These are phyloP conservation scores for Ailuropoda melanoleuca DNA, from an alignment of 2,113 vertebrate species.

Conservation along the genomic window DNA sequence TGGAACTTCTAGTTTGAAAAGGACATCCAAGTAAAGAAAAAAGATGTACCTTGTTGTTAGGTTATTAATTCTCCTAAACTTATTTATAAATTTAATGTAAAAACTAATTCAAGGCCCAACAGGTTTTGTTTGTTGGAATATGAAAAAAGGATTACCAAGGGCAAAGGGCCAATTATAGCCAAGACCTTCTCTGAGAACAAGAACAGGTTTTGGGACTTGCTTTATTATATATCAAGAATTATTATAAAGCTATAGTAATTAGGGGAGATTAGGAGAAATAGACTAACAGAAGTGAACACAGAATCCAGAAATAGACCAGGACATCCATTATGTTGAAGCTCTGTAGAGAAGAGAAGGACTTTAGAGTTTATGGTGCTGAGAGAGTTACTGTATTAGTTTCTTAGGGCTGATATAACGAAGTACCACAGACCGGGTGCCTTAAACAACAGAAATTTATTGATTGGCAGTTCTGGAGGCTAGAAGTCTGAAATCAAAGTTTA, in stretches of 20 bases:
- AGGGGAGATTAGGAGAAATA: background rate
- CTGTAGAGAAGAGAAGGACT: background rate
- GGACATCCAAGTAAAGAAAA: background rate
- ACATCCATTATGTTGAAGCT: background rate
- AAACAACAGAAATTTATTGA: background rate
- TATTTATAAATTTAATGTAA: background rate
- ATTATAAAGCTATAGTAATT: background rate
- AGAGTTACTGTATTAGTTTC: background rate
- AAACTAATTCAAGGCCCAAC: background rate
- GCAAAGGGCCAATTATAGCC: background rate
- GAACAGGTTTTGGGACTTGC: background rate
- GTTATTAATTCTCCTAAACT: background rate
- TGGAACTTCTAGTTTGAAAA: background rate
- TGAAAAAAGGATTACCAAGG: background rate
- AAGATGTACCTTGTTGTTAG: background rate
- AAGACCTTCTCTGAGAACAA: background rate
- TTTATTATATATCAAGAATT: background rate
- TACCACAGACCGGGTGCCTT: background rate
- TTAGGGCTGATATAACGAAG: background rate
- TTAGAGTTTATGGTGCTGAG: background rate
- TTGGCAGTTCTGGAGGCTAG: background rate
- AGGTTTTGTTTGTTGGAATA: background rate
- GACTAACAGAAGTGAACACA: background rate
- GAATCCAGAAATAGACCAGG: background rate
- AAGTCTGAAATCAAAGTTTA: background rate